Base-by-base conservation (phyloP, 2,888 invertebrate species). In the Xylota segnis region DNA sequence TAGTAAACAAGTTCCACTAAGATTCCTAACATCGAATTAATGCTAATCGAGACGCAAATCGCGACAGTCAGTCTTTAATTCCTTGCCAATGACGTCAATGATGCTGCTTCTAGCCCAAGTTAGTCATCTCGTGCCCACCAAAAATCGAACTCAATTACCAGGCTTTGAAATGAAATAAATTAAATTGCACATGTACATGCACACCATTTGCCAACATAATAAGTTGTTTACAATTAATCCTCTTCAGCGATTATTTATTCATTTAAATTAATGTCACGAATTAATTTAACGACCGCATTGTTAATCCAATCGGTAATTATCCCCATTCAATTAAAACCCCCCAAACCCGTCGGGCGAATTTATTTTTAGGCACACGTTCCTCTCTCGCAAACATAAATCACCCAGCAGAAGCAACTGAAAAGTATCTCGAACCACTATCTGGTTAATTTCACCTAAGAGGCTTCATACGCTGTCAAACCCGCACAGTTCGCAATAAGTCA, bases 231-330 rank as follows among this genome's bases (percentile, higher is more conserved):
- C 50, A 23, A 23, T 23, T 10, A 50, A 29, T 29, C 32, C 56
- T 16, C 9, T 32, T 10, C 9, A 54, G 5, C 32, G 16, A 56
- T 56, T 56, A 56, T 9, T 32, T 16, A 56, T 56, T 56, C 56
- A 56, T 56, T 56, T 23, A 16, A 27, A 32, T 32, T 10, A 27
- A 14, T 14, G 54, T 29, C n/a, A 5, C 54, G 54, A 32, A 56
- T 32, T 56, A 56, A 56, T 56, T 56, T 14, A 16, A 32, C 32
- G 6, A 32, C 14, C 56, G 9, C 32, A 32, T 54, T 54, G 56
- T 5, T 32, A 32, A 56, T 56, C 16, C 32, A 12, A 56, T 32
- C 14, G 14, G 32, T 32, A 16, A 56, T 56, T 32, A 56, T 56
- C 32, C 14, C 1, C 16, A 9, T 32, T 14, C 56, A 56, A 56